phyloP scores from a whole-genome alignment of 53 echinoderm and acorn worm genomes.

The Patiria pectinifera region DNA sequence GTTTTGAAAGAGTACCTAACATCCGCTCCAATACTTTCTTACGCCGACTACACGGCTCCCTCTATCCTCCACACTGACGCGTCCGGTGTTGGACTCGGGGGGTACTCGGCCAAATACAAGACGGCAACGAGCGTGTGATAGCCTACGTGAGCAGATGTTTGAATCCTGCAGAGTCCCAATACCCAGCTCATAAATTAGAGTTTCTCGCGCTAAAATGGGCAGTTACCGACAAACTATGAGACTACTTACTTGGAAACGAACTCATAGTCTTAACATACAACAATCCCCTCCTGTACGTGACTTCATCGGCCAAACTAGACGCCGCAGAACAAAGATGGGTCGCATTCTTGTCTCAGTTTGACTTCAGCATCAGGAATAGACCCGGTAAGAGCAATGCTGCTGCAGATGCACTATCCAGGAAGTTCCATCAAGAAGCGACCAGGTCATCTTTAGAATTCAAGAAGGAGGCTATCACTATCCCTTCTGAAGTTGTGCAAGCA shows the following conservation, averaged over 20 bases:
- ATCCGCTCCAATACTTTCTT: slow-evolving; percentile 46
- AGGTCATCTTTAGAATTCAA: slow-evolving; percentile 4
- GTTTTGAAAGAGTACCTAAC: slow-evolving; percentile 39
- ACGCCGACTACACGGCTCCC: slow-evolving; percentile 44
- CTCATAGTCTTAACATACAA: slow-evolving; percentile 31
- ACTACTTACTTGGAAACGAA: slow-evolving; percentile 44
- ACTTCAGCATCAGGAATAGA: slow-evolving; percentile 20
- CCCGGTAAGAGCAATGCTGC: slow-evolving; percentile 19
- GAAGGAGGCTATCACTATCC: slow-evolving; percentile 18
- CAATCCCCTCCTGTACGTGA: slow-evolving; percentile 33
- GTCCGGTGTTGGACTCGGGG: slow-evolving; percentile 52
- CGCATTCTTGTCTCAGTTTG: slow-evolving; percentile 13
- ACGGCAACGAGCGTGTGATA: slow-evolving; percentile 46
- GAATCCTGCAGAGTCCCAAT: slow-evolving; percentile 60
- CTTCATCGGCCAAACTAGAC: slow-evolving; percentile 27
- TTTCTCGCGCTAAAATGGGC: slow-evolving; percentile 58
- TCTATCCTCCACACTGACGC: slow-evolving; percentile 66
- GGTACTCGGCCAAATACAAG: slow-evolving; percentile 45
- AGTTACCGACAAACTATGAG: slow-evolving; percentile 50
- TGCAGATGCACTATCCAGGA: slow-evolving; percentile 25
- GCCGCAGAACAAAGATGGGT: slow-evolving; percentile 30
- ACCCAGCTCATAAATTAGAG: slow-evolving; percentile 69
- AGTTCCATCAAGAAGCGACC: not conserved
- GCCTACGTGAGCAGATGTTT: slow-evolving; percentile 56
- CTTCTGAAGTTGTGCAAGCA: slow-evolving; percentile 34